These are phyloP conservation scores for Emydura subglobosa DNA, from an alignment of 2,113 vertebrate genomes.

Conservation along the genomic window DNA sequence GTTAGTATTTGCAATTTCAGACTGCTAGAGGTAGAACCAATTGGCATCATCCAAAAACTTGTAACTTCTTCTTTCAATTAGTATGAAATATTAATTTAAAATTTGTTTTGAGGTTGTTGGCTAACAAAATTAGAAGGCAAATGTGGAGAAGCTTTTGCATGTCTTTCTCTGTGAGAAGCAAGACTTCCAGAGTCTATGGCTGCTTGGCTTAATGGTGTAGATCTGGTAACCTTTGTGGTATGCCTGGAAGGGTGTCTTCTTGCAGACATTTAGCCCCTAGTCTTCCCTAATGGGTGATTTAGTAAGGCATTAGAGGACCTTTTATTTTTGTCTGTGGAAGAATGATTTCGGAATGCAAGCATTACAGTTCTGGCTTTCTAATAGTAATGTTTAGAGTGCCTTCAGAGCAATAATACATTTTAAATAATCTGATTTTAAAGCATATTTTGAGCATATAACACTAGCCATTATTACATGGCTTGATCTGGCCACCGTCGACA, in stretches of 20 bases:
- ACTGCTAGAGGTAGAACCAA: no score
- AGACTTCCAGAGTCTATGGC: neutral
- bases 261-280: neutral
- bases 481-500: accelerated
- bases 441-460: neutral
- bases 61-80: no score
- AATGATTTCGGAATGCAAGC: neutral
- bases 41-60: no score
- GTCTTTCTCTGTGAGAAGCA: neutral
- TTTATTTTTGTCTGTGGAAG: neutral
- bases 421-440: neutral
- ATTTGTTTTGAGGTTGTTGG: no score
- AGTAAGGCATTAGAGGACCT: neutral
- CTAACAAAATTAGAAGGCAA: no score
- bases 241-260: neutral
- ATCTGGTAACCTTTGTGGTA: neutral
- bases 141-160: neutral
- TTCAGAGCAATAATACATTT: neutral
- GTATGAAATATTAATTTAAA: no score
- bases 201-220: neutral
- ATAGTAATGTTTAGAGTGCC: neutral
- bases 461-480: neutral
- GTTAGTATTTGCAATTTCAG: no score
- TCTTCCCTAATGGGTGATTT: neutral
- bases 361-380: neutral